Conservation (phyloP, 2,888 invertebrate species). For the Oscheius sp. region DNA sequence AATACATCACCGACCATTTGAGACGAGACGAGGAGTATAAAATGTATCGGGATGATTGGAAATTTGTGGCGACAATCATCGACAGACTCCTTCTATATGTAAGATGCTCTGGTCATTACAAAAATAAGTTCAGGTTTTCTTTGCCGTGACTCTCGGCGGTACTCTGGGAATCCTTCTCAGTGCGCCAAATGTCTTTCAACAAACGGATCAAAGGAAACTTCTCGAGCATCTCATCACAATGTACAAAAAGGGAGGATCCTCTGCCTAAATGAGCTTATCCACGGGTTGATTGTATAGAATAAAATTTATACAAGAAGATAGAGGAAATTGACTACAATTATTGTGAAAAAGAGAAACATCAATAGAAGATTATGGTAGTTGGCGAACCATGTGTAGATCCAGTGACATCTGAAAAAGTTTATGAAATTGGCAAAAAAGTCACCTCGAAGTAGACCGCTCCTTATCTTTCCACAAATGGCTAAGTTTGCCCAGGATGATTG, state of each 20-base stretch:
- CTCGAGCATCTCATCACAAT: slow-evolving; percentile 20
- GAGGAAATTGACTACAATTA: neutral
- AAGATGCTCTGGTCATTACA: no score
- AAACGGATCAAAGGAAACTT: slow-evolving; percentile 15
- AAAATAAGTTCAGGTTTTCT: slow-evolving; percentile 74
- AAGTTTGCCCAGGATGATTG: neutral
- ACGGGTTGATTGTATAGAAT: neutral
- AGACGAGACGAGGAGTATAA: slow-evolving; percentile 65
- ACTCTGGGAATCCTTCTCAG: slow-evolving; percentile 74
- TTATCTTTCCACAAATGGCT: neutral
- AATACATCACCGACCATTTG: slow-evolving; percentile 70
- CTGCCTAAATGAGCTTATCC: neutral
- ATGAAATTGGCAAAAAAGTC: neutral
- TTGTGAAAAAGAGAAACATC: slow-evolving; percentile 5
- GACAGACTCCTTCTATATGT: slow-evolving; percentile 76
- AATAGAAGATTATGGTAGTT: neutral
- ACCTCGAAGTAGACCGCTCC: neutral
- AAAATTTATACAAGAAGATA: neutral
- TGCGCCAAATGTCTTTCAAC: slow-evolving; percentile 75
- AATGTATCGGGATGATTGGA: slow-evolving; percentile 75
- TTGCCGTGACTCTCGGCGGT: slow-evolving; percentile 68
- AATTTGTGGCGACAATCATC: slow-evolving; percentile 76
- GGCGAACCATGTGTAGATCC: neutral
- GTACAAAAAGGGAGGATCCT: slow-evolving; percentile 24
- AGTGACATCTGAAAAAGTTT: neutral